A percentile compares a stretch with the other conserved stretches of the same genome.
phyloP scores from a whole-genome alignment of 2,888 invertebrate genomes.

The Spialia ferax region DNA sequence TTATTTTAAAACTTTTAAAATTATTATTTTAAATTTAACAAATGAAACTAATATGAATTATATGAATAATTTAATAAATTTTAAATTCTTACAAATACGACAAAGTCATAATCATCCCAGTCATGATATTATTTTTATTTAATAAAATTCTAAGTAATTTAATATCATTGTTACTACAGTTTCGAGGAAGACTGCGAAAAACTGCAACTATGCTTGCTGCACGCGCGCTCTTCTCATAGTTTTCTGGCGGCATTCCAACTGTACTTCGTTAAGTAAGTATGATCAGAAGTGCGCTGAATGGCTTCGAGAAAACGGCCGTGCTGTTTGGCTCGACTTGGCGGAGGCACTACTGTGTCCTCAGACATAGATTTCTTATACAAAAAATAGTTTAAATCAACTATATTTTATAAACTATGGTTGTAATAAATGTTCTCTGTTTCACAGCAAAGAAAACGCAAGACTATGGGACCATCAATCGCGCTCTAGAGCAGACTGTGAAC shows the following conservation, averaged over 20 bases:
- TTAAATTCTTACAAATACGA: too few species aligned
- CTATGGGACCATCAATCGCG: slow-evolving; percentile 75
- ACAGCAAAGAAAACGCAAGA: slow-evolving; percentile 76
- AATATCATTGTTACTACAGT: background rate
- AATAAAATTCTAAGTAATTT: too few species aligned
- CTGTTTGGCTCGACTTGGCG: too few species aligned
- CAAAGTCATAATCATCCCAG: too few species aligned
- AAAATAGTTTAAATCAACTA: background rate
- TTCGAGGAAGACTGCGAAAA: slow-evolving; percentile 68
- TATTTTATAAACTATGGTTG: background rate
- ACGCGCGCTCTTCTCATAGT: slow-evolving; percentile 64
- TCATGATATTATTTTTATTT: too few species aligned
- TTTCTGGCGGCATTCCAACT: slow-evolving; percentile 74
- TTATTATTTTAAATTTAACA: too few species aligned
- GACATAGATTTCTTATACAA: background rate
- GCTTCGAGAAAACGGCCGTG: too few species aligned
- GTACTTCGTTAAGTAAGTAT: slow-evolving; percentile 81
- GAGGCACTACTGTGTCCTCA: too few species aligned
- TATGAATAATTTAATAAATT: too few species aligned
- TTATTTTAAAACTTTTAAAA: too few species aligned
- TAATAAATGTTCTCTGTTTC: background rate
- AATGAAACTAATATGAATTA: too few species aligned
- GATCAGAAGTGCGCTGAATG: too few species aligned
- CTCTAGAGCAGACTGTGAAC: slow-evolving; percentile 63
- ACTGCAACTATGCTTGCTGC: slow-evolving; percentile 71